These are phyloP conservation scores for Hesperophylax magnus DNA, from an alignment of 1,140 invertebrate genomes.

Conservation along the genomic window DNA sequence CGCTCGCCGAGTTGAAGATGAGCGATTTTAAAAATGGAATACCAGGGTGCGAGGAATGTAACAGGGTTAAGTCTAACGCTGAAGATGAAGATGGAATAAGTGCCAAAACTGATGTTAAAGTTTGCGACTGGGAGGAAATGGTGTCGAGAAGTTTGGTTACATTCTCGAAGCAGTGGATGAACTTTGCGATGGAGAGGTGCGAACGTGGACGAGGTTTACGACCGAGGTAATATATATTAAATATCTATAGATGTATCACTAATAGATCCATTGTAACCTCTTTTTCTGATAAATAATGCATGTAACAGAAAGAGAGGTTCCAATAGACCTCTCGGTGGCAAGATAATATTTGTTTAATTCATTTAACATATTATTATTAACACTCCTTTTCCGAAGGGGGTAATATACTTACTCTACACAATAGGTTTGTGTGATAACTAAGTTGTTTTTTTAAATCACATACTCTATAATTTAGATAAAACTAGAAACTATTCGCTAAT, in stretches of 20 bases:
- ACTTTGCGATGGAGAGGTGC: constrained; percentile 85
- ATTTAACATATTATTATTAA: not conserved
- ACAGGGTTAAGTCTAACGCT: not conserved
- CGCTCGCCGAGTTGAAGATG: constrained; percentile 43
- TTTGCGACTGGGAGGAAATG: constrained; percentile 58
- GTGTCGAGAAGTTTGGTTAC: constrained; percentile 73
- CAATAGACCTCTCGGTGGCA: too few relatives aligned
- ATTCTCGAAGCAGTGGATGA: constrained; percentile 91
- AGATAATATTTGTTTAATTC: not conserved
- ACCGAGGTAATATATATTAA: constrained; percentile 69
- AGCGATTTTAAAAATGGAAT: constrained; percentile 51
- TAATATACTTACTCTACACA: too few relatives aligned
- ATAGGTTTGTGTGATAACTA: too few relatives aligned
- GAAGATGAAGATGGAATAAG: constrained; percentile 49
- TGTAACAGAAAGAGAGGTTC: too few relatives aligned
- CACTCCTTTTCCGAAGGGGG: too few relatives aligned
- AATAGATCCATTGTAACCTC: not conserved
- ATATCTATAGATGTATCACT: not conserved
- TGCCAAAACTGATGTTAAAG: constrained; percentile 46
- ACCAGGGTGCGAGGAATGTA: constrained; percentile 51
- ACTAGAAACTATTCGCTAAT: too few relatives aligned
- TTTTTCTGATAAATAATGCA: too few relatives aligned
- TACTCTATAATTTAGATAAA: too few relatives aligned
- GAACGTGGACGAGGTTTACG: constrained; percentile 86
- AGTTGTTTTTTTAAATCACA: not conserved